These are phyloP conservation scores for Phenganax marumi DNA, from an alignment of 92 coral and sea anemone genomes.

Conservation along the genomic window DNA sequence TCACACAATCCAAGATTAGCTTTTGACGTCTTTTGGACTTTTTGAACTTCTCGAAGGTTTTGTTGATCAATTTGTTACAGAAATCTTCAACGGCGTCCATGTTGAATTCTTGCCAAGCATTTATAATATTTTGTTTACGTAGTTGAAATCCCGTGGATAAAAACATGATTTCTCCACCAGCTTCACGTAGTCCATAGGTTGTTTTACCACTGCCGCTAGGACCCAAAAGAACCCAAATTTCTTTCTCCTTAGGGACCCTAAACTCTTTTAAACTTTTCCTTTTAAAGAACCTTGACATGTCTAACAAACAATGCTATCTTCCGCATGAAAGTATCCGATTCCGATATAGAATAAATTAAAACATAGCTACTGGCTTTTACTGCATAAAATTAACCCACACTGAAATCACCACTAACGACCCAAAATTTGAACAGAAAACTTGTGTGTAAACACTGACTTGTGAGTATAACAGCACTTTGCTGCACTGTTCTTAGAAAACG, in stretches of 20 bases:
- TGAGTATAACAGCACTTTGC: no score
- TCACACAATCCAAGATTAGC: slow-evolving; percentile 27
- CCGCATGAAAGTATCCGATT: no score
- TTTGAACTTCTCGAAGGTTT: slow-evolving; percentile 19
- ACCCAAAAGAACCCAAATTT: slow-evolving; percentile 2
- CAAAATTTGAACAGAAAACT: no score
- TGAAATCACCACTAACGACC: no score
- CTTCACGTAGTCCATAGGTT: neutral
- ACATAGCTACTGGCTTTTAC: no score
- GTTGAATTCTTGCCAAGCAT: slow-evolving; percentile 23
- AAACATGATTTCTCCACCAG: neutral
- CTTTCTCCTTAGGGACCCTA: neutral
- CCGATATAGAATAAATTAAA: no score
- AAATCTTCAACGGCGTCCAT: slow-evolving; percentile 18
- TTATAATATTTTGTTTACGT: slow-evolving; percentile 8
- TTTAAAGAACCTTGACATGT: no score
- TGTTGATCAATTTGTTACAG: slow-evolving; percentile 16
- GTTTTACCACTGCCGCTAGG: slow-evolving; percentile 39
- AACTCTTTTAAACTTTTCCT: no score
- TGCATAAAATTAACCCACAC: no score
- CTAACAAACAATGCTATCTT: no score
- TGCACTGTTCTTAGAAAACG: no score
- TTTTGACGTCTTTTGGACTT: neutral
- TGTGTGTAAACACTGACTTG: no score
- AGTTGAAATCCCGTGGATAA: slow-evolving; percentile 31